phyloP scores from a whole-genome alignment of 2,797 vertebrate species.

The Prunella strophiata region DNA sequence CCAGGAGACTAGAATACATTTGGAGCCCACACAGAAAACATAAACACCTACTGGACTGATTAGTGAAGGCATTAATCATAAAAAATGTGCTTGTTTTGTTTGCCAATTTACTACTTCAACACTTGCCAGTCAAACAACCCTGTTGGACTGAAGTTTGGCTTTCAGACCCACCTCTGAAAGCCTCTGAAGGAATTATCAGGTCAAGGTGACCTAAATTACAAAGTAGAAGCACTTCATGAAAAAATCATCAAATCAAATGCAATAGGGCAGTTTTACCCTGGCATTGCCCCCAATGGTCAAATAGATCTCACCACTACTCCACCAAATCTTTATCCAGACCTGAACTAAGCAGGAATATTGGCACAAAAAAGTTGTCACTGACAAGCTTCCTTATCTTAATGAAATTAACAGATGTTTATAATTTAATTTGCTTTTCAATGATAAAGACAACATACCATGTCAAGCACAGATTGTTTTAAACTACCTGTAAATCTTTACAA shows the following conservation, averaged over 20 bases:
- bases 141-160: neutral
- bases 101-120: neutral
- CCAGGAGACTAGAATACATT: neutral
- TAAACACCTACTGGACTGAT: neutral
- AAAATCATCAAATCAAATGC: constrained; percentile 53
- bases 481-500: constrained; percentile 24
- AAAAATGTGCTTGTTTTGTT: neutral
- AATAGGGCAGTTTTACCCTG: constrained; percentile 23
- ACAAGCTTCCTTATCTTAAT: constrained; percentile 66
- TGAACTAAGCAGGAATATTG: constrained; percentile 32
- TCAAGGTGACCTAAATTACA: constrained; percentile 36
- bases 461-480: constrained; percentile 68
- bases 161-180: neutral
- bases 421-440: constrained; percentile 76
- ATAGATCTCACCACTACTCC: constrained; percentile 29
- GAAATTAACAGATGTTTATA: constrained; percentile 74
- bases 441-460: constrained; percentile 64
- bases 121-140: neutral
- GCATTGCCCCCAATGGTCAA: constrained; percentile 61
- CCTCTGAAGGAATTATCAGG: neutral
- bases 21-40: neutral
- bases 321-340: constrained; percentile 69
- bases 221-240: constrained; percentile 25
- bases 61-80: neutral
- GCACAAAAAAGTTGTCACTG: constrained; percentile 33